Conservation (phyloP, 2,888 invertebrate species). For the Tetragonula carbonaria region DNA sequence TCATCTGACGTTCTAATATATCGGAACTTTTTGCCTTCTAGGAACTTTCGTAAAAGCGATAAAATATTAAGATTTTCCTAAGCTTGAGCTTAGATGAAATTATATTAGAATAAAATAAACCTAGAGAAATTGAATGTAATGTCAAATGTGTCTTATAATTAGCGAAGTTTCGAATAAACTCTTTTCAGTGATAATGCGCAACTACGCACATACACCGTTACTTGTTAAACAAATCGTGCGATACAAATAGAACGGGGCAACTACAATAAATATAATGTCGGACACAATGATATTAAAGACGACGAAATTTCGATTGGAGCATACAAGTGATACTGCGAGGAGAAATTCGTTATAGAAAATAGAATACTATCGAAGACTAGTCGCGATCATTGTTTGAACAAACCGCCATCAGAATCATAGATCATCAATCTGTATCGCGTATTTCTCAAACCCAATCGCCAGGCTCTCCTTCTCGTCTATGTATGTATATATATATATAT, state of each 20-base stretch:
- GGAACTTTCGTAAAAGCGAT: background rate
- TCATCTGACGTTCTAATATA: background rate
- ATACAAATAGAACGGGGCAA: slow-evolving; percentile 16
- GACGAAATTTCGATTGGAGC: slow-evolving; percentile 14
- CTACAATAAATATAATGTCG: slow-evolving; percentile 2
- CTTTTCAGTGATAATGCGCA: slow-evolving; percentile 11
- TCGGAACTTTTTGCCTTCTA: background rate
- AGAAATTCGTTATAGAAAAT: slow-evolving; percentile 58
- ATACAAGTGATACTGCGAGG: slow-evolving; percentile 39
- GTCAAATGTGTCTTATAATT: too few species aligned
- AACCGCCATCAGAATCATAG: slow-evolving; percentile 41
- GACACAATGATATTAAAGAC: slow-evolving; percentile 17
- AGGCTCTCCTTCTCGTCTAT: slow-evolving; percentile 59
- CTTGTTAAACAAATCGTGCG: slow-evolving; percentile 8
- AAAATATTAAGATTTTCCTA: background rate
- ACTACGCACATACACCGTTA: background rate
- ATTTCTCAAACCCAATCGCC: slow-evolving; percentile 49
- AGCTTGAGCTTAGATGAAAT: background rate
- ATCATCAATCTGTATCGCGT: slow-evolving; percentile 23
- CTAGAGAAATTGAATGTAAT: background rate
- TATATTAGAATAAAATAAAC: background rate
- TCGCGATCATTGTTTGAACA: slow-evolving; percentile 69
- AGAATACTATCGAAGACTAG: slow-evolving; percentile 79
- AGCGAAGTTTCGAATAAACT: background rate
- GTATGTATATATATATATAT: slow-evolving; percentile 47